These are phyloP conservation scores for Andrena dorsata DNA, from an alignment of 2,888 invertebrate species.

Conservation along the genomic window DNA sequence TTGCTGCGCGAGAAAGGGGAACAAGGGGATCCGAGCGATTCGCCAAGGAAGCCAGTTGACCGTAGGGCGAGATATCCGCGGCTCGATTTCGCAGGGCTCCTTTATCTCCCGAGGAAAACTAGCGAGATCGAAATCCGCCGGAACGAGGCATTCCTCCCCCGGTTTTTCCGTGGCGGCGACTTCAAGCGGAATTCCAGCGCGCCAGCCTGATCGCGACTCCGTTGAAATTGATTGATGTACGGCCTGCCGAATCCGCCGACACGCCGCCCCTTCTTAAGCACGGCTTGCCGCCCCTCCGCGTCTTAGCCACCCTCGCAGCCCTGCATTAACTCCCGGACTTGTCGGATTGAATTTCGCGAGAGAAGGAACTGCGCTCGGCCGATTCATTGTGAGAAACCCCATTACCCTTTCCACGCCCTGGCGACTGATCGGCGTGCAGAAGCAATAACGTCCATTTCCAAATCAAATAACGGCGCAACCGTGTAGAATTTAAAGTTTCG, in stretches of 20 bases:
- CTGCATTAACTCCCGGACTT: conserved; percentile 67
- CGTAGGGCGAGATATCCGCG: conserved; percentile 45
- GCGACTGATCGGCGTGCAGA: conserved; percentile 60
- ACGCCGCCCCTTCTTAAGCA: conserved; percentile 32
- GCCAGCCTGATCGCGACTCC: conserved; percentile 59
- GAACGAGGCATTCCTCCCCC: conserved; percentile 48
- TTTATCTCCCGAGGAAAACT: conserved; percentile 49
- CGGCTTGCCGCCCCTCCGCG: conserved; percentile 45
- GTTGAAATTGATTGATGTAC: conserved; percentile 77
- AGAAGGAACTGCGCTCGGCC: conserved; percentile 67
- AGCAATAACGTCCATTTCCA: conserved; percentile 59
- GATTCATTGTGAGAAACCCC: conserved; percentile 65
- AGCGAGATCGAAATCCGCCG: conserved; percentile 57
- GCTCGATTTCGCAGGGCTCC: conserved; percentile 32
- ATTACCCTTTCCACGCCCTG: conserved; percentile 50
- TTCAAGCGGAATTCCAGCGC: conserved; percentile 59
- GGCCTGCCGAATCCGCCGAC: conserved; percentile 66
- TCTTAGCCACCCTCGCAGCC: conserved; percentile 50
- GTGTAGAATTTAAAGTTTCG: conserved; percentile 41
- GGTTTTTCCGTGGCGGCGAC: background rate
- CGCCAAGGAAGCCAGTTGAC: conserved; percentile 38
- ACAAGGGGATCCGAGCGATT: background rate
- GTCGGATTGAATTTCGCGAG: conserved; percentile 69
- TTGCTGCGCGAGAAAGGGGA: background rate
- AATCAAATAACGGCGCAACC: conserved; percentile 42